Conservation (phyloP, 2,113 vertebrate genomes). For the Lamprotornis superbus region DNA sequence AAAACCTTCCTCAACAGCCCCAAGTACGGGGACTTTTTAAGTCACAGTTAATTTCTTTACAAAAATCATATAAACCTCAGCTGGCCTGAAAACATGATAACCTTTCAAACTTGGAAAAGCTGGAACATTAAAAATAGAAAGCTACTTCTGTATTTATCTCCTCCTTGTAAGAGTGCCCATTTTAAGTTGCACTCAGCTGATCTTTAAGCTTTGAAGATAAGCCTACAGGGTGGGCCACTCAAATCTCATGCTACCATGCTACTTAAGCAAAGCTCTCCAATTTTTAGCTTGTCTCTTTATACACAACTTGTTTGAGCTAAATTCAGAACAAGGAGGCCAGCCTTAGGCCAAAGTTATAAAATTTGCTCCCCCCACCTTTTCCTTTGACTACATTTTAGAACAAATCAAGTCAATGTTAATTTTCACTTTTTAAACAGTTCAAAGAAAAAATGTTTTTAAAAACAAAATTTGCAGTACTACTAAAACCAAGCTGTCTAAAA, state of each 20-base stretch:
- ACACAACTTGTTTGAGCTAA: neutral
- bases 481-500: constrained; percentile 19
- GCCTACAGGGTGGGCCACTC: neutral
- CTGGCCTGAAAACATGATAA: neutral
- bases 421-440: neutral
- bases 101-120: neutral
- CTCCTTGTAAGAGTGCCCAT: neutral
- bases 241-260: neutral
- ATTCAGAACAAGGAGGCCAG: neutral
- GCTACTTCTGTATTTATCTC: neutral
- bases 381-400: neutral
- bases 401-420: neutral
- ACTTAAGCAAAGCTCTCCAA: neutral
- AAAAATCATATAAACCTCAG: neutral
- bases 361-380: neutral
- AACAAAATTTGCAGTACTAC: neutral
- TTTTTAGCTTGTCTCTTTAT: neutral
- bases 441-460: neutral
- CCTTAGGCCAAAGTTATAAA: neutral
- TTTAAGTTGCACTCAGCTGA: neutral
- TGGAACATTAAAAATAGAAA: neutral
- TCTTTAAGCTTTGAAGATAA: neutral
- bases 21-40: neutral
- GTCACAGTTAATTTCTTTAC: neutral
- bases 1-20: neutral